Conservation (phyloP, 2,797 vertebrate species). For the Setipinna tenuifilis region DNA sequence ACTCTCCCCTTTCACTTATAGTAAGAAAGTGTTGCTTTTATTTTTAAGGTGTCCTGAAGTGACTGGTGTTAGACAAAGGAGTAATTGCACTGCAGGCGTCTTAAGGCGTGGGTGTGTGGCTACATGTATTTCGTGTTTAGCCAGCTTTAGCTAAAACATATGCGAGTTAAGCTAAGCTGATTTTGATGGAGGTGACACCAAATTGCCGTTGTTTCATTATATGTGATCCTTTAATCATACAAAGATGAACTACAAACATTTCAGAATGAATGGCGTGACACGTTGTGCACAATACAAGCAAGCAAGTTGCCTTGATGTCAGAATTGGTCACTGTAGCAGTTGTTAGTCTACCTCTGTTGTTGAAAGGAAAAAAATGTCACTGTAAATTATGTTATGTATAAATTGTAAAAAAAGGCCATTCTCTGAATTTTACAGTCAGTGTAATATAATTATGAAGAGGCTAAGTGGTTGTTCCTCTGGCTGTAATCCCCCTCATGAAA, state of each 20-base stretch:
- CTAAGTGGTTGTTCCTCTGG: background rate
- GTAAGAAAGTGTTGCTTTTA: background rate
- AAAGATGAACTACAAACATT: background rate
- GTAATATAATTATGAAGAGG: background rate
- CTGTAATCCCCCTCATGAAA: background rate
- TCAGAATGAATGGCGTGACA: background rate
- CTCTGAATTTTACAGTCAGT: background rate
- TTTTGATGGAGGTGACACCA: background rate
- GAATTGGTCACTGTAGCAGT: background rate
- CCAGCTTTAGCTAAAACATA: background rate
- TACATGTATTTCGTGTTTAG: background rate
- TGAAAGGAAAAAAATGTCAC: background rate
- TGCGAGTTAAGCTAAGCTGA: slow-evolving; percentile 1
- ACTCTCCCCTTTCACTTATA: background rate
- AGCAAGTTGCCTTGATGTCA: background rate
- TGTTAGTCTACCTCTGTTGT: too few relatives aligned
- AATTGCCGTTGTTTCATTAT: background rate
- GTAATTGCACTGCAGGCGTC: background rate
- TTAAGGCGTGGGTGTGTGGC: background rate
- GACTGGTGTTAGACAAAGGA: background rate
- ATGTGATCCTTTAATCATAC: slow-evolving; percentile 10
- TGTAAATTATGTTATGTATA: background rate
- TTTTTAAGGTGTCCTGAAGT: background rate
- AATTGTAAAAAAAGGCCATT: background rate
- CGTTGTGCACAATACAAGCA: background rate